Evolutionary conservation across 2,888 invertebrate genomes (phyloP), one percentile per base, ranked within the genome.

Genomic region (Callimorpha dominula): DNA sequence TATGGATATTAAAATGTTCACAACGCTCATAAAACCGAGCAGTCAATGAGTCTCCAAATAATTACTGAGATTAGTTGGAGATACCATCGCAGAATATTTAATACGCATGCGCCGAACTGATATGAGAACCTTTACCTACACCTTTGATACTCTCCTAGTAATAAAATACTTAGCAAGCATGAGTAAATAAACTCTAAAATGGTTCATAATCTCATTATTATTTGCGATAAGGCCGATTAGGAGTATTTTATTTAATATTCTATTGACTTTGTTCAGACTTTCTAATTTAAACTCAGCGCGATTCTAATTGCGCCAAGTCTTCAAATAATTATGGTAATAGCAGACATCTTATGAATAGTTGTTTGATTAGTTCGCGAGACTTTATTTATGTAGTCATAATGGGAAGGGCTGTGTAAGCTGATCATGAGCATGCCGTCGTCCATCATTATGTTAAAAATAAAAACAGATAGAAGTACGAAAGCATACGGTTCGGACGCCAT

Each of bases 1-100:
- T 74, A 86, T 87, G 85, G 87, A 87, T 86, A 88, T 89, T 89
- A 89, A 91, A 86, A 87, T 91, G 90, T 91, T 90, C 88, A 90
- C 86, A 87, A 82, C 82, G 78, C 75, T 84, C 88, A 88, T 88
- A 88, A 88, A 88, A 86, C 86, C 77, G 86, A 77, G 79, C 82
- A 88, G 86, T 87, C 88, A 87, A 90, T 89, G 89, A 88, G 88
- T 81, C 82, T 76, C 82, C 80, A 80, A 79, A 86, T 90, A 89
- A 93, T 93, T 90, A 92, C 87, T 73, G 77, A 80, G 80, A 91
- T 91, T 90, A 90, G 86, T 81, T 80, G 76, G 72, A 85, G 91
- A 91, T 91, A 90, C 79, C 87, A 91, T 92, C 90, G 84, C 82
- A 72, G 86, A 85, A 87, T 90, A 78, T 81, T 89, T 89, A 90